Percentiles rank a stretch among this genome's conserved stretches.
phyloP scores from a whole-genome alignment of 2,797 vertebrate genomes.

The Darevskia nairensis region DNA sequence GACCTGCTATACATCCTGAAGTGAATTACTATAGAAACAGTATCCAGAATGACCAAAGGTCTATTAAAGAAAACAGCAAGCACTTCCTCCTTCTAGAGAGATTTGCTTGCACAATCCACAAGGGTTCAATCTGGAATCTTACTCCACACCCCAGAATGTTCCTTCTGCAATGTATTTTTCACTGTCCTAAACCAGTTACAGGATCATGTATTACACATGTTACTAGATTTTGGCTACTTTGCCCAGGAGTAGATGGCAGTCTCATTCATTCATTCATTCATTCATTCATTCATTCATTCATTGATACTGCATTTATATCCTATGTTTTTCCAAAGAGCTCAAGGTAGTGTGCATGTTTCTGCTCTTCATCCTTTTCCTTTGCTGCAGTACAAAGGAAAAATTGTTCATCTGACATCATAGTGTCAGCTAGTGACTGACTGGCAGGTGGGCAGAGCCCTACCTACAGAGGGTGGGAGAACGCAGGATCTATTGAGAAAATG shows the following conservation, averaged over 20 bases:
- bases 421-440: too few relatives aligned
- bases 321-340: too few relatives aligned
- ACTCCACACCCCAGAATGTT: neutral
- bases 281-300: too few relatives aligned
- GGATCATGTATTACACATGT: neutral
- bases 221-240: neutral
- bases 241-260: neutral
- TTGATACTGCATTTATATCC: too few relatives aligned
- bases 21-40: constrained; percentile 62
- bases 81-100: constrained; percentile 8
- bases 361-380: too few relatives aligned
- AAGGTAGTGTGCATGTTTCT: too few relatives aligned
- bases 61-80: neutral
- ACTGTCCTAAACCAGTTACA: neutral
- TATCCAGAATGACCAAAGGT: constrained; percentile 22
- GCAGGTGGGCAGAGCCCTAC: too few relatives aligned
- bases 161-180: neutral
- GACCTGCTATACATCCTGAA: constrained; percentile 56
- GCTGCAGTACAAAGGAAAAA: too few relatives aligned
- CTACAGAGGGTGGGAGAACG: too few relatives aligned
- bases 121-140: neutral
- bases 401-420: too few relatives aligned
- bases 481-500: too few relatives aligned
- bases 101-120: constrained; percentile 21
- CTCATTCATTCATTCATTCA: neutral